Evolutionary conservation across 2,888 invertebrate genomes (phyloP).

Genomic region (Acleris holmiana): DNA sequence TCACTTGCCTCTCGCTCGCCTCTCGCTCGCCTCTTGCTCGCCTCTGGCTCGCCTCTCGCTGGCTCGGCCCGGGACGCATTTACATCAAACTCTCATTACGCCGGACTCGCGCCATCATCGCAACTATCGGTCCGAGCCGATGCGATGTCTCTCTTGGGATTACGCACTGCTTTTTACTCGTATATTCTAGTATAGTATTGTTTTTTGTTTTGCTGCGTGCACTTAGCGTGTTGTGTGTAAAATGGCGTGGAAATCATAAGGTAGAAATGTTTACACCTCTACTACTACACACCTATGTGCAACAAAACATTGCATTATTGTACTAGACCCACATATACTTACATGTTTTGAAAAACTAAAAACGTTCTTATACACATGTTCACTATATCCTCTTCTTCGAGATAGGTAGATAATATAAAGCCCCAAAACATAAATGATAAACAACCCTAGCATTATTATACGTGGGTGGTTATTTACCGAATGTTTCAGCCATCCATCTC

Average conservation of each 20-base stretch:
- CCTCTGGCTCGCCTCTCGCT: conserved; percentile 44
- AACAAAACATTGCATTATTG: no score
- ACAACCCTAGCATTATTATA: conserved; percentile 14
- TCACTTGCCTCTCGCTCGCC: conserved; percentile 46
- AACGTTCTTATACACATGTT: no score
- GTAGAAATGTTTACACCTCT: no score
- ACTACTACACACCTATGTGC: no score
- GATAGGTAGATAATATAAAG: background rate
- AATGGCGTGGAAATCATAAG: no score
- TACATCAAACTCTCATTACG: conserved; percentile 77
- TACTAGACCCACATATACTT: no score
- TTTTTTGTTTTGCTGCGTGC: conserved; percentile 3
- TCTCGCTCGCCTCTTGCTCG: conserved; percentile 52
- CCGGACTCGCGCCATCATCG: conserved; percentile 53
- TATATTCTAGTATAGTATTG: conserved; percentile 37
- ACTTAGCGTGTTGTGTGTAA: no score
- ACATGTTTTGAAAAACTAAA: no score
- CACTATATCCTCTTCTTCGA: conserved; percentile 5
- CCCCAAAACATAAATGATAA: background rate
- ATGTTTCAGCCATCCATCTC: conserved; percentile 28
- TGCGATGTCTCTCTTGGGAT: conserved; percentile 51
- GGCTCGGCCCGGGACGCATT: conserved; percentile 55
- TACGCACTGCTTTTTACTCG: conserved; percentile 40
- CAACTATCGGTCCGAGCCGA: conserved; percentile 44
- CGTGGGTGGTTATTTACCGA: conserved; percentile 20